These are phyloP conservation scores for Ellobium chinense DNA, from an alignment of 2,888 invertebrate genomes.

Conservation along the genomic window DNA sequence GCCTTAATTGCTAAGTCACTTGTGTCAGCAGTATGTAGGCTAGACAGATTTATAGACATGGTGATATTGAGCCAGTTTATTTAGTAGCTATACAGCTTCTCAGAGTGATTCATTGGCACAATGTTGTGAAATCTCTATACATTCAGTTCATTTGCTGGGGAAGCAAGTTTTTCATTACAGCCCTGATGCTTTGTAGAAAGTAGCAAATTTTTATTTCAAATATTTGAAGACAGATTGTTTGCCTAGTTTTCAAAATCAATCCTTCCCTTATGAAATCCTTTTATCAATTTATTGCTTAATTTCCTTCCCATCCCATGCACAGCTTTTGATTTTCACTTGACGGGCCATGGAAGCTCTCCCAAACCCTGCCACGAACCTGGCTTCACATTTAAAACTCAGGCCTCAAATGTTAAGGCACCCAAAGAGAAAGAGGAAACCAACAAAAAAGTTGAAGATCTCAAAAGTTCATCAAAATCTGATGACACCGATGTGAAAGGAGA, in stretches of 20 bases:
- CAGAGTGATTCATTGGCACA: no score
- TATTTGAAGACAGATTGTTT: neutral
- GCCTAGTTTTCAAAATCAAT: neutral
- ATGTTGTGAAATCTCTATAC: no score
- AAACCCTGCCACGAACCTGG: conserved; percentile 31
- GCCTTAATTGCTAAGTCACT: no score
- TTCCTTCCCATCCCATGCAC: conserved; percentile 25
- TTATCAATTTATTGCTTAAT: neutral
- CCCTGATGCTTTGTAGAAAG: no score
- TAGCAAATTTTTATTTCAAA: neutral
- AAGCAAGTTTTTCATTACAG: no score
- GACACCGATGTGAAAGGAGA: neutral
- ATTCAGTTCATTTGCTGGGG: no score
- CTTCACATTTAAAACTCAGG: neutral
- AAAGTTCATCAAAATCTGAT: neutral
- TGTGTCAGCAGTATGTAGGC: no score
- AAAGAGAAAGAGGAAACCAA: neutral
- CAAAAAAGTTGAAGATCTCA: neutral
- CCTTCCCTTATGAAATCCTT: neutral
- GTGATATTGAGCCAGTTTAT: no score
- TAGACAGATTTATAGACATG: no score
- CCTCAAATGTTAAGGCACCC: neutral
- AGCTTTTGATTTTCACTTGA: conserved; percentile 54
- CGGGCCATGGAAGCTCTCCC: conserved; percentile 48
- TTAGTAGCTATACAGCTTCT: no score